Percentiles rank a stretch among this genome's conserved stretches.
phyloP scores from a whole-genome alignment of 2,888 invertebrate genomes.

The Agrotis segetum region DNA sequence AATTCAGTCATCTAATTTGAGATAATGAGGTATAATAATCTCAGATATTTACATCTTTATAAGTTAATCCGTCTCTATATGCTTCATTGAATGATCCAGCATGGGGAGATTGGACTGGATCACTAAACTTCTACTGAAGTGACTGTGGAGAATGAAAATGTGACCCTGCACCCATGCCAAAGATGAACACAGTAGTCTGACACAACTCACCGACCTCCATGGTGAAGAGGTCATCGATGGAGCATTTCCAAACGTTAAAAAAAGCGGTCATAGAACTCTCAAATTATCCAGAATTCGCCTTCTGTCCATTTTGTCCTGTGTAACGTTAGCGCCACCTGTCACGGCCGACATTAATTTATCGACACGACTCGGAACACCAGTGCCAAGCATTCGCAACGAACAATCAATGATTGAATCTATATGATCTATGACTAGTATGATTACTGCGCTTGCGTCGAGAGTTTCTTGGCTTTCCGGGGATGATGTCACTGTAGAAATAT shows the following conservation, averaged over 20 bases:
- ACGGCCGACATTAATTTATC: slow-evolving; percentile 53
- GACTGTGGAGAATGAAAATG: no score
- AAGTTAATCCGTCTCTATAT: no score
- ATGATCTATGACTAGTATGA: slow-evolving; percentile 35
- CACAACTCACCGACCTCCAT: no score
- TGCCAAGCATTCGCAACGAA: slow-evolving; percentile 50
- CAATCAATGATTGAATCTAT: slow-evolving; percentile 51
- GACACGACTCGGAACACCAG: slow-evolving; percentile 39
- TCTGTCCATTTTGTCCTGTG: slow-evolving; percentile 29
- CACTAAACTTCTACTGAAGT: no score
- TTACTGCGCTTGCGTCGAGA: slow-evolving; percentile 14
- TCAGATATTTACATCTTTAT: background rate
- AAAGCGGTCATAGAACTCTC: background rate
- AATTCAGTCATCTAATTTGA: background rate
- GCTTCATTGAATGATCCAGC: background rate
- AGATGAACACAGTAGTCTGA: no score
- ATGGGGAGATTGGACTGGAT: no score
- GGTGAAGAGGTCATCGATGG: no score
- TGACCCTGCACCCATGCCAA: no score
- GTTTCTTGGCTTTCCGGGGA: slow-evolving; percentile 23
- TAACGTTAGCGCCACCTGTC: slow-evolving; percentile 57
- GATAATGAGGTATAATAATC: no score
- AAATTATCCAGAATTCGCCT: slow-evolving; percentile 20
- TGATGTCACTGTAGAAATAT: slow-evolving; percentile 29
- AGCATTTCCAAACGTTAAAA: no score